Evolutionary conservation across 2,888 invertebrate genomes (phyloP).

Genomic region (Aphidoletes aphidimyza): DNA sequence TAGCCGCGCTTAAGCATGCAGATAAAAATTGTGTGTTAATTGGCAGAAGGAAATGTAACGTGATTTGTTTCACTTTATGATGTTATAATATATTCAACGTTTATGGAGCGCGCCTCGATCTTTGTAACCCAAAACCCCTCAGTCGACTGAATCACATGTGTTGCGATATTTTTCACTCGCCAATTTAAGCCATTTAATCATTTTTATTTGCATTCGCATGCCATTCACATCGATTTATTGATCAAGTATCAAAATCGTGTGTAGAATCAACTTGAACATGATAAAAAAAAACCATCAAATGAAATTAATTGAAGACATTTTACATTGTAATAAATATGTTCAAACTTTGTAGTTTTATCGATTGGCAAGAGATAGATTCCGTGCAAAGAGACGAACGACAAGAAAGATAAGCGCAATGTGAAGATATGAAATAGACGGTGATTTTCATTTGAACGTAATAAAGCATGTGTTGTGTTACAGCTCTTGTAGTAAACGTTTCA

Average conservation of each 20-base stretch:
- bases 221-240: neutral
- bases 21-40: slow-evolving; percentile 45
- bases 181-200: slow-evolving; percentile 16
- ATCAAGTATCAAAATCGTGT: neutral
- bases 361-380: neutral
- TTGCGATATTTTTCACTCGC: neutral
- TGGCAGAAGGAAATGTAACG: slow-evolving; percentile 52
- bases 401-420: neutral
- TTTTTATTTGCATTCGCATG: slow-evolving; percentile 34
- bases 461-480: slow-evolving; percentile 31
- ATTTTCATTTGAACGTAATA: slow-evolving; percentile 16
- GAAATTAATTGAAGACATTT: slow-evolving; percentile 48
- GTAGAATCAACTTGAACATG: neutral
- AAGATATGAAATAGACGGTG: neutral
- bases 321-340: slow-evolving; percentile 46
- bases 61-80: slow-evolving; percentile 21
- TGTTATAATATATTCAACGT: slow-evolving; percentile 1
- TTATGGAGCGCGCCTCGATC: neutral
- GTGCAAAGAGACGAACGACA: neutral
- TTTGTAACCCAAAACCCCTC: no score
- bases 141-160: no score
- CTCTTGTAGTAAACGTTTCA: neutral
- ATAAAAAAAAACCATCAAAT: neutral
- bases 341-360: slow-evolving; percentile 47
- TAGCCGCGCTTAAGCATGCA: slow-evolving; percentile 16